A percentile compares a stretch with the other conserved stretches of the same genome.
Conservation (phyloP, 2,797 vertebrate genomes). For the Notamacropus eugenii region DNA sequence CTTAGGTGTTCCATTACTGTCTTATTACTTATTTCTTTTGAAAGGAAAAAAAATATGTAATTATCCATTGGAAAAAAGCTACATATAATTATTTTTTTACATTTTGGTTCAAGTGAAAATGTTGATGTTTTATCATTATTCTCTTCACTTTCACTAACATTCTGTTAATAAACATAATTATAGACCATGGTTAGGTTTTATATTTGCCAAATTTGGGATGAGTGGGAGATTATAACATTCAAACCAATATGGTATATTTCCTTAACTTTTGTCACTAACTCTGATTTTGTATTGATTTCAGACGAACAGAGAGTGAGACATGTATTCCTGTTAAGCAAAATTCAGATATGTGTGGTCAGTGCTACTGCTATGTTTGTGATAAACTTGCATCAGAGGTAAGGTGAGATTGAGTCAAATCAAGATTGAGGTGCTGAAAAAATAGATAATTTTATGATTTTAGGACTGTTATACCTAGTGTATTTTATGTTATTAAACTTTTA, state of each 20-base stretch:
- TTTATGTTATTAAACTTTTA: background rate
- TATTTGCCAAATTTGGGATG: background rate
- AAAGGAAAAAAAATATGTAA: background rate
- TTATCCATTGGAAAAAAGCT: background rate
- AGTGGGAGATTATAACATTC: background rate
- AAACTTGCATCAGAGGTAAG: conserved; percentile 87
- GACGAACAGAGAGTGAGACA: conserved; percentile 82
- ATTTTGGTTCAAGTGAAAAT: background rate
- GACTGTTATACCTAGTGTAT: background rate
- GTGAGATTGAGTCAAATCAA: background rate
- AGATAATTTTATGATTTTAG: background rate
- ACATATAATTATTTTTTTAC: background rate
- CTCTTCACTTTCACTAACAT: background rate
- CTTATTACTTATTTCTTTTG: background rate
- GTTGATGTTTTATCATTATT: background rate
- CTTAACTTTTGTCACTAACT: background rate
- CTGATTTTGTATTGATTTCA: conserved; percentile 66
- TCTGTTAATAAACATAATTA: background rate
- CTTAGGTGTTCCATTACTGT: background rate
- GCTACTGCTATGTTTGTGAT: conserved; percentile 93
- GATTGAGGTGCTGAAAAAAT: background rate
- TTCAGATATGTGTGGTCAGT: conserved; percentile 86
- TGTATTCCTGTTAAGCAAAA: conserved; percentile 82
- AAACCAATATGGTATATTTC: background rate
- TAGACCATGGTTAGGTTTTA: background rate